phyloP scores from a whole-genome alignment of 2,797 vertebrate genomes.

The Perodicticus potto region DNA sequence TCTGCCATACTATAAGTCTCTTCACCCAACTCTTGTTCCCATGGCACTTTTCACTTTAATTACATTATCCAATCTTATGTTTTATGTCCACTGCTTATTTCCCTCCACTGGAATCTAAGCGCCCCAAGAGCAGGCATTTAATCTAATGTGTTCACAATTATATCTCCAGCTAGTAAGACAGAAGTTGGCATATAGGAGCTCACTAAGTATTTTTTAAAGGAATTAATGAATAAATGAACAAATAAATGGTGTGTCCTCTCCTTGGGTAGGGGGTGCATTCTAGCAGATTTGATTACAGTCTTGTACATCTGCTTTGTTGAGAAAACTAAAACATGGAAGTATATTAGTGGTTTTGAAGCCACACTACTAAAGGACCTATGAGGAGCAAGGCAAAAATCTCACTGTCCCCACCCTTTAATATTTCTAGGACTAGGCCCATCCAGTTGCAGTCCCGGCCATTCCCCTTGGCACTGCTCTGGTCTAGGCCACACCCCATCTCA shows the following conservation, averaged over 20 bases:
- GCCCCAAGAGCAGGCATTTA: background rate
- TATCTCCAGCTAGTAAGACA: background rate
- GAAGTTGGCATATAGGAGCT: background rate
- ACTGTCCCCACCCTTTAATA: background rate
- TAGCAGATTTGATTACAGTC: background rate
- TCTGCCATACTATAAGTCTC: background rate
- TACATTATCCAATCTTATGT: background rate
- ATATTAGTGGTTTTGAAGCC: slow-evolving; percentile 61
- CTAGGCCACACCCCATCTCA: background rate
- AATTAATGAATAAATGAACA: background rate
- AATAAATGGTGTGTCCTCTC: background rate
- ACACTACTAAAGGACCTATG: background rate
- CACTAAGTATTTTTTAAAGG: background rate
- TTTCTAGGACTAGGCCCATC: background rate
- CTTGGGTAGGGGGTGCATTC: background rate
- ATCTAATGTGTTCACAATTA: background rate
- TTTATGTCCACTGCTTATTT: background rate
- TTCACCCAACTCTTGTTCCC: background rate
- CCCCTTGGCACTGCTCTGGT: background rate
- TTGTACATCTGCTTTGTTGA: background rate
- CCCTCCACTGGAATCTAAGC: background rate
- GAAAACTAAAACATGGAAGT: slow-evolving; percentile 60
- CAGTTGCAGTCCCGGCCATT: background rate
- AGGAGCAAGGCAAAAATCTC: background rate
- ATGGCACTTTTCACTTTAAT: background rate